Evolutionary conservation across 2,797 vertebrate species (phyloP).

Genomic region (Anomalospiza imberbis): DNA sequence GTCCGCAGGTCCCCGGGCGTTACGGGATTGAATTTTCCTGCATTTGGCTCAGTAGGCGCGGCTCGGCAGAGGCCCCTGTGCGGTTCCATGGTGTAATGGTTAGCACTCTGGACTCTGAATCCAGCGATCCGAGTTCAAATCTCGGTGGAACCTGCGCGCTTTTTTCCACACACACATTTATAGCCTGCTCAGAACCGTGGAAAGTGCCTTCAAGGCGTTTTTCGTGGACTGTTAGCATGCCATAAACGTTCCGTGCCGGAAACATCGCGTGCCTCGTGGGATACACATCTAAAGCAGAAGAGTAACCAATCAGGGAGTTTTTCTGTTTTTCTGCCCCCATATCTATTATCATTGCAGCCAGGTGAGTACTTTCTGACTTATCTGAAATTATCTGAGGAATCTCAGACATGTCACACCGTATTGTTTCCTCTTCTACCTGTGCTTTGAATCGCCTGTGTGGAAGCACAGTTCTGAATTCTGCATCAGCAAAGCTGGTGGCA

Average conservation of each 20-base stretch:
- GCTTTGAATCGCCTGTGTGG: background rate
- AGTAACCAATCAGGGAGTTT: accelerated
- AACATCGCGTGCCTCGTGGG: accelerated
- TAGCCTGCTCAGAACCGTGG: accelerated
- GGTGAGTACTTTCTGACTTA: background rate
- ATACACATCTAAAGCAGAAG: accelerated
- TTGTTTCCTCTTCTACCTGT: background rate
- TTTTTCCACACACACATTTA: accelerated
- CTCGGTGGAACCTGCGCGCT: constrained; percentile 75
- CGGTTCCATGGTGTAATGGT: constrained; percentile 78
- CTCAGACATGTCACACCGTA: accelerated
- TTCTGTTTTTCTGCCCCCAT: accelerated
- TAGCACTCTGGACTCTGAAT: constrained; percentile 86
- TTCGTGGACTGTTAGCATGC: accelerated
- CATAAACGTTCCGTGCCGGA: accelerated
- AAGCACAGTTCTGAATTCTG: accelerated
- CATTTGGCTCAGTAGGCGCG: background rate
- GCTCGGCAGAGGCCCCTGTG: accelerated
- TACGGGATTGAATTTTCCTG: accelerated
- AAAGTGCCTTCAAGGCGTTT: accelerated
- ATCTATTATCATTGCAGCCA: background rate
- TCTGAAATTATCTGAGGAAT: too few relatives aligned
- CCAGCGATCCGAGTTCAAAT: constrained; percentile 85
- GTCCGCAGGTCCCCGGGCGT: accelerated
- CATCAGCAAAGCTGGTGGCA: background rate